Base-by-base conservation (phyloP, 92 coral and sea anemone genomes). In the Palythoa grandis region DNA sequence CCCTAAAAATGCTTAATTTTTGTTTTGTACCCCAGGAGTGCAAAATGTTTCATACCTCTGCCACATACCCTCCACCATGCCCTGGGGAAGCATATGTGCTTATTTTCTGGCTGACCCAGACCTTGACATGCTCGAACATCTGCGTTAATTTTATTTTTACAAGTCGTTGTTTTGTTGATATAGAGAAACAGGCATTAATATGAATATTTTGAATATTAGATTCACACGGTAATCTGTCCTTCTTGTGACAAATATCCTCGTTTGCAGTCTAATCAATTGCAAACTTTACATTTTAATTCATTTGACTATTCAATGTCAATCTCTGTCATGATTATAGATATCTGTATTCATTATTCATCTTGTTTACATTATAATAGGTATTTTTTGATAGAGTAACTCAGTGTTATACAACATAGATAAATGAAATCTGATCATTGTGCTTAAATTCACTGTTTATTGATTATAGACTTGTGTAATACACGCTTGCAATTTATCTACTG, bases 131-230 rank as follows among this genome's bases (percentile, higher is more conserved):
- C 74, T 29, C 48, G 14, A 70, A 70, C 74, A 70, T 70, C 74
- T 1, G 40, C 6, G 74, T 70, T 70, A 38, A 24, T 70, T 5
- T 25, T 24, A 15, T 3, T 70, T 70, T 70, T 70, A 38, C 23
- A 24, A 7, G n/a, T n/a, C n/a, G 74, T 23, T 70, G 74, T 70
- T 70, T 70, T 70, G 74, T 70, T 70, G 39, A 24, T 70, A 38
- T 14, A 70, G 74, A 70, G 38, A 70, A 70, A 70, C 40, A 25
- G 40, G n/a, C n/a, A n/a, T n/a, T n/a, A n/a, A n/a, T n/a, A n/a
- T n/a, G 74, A 25, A 23, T 70, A 10, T 23, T 70, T 35, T 57
- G 40, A 24, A 24, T 70, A 24, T 24, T n/a, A 24, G 74, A 25
- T 22, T 22, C 74, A 6, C 74, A 25, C 24, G 16, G 74, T 24